A percentile compares a stretch with the other conserved stretches of the same genome.
phyloP scores from a whole-genome alignment of 2,797 vertebrate genomes.

The Catharus ustulatus region DNA sequence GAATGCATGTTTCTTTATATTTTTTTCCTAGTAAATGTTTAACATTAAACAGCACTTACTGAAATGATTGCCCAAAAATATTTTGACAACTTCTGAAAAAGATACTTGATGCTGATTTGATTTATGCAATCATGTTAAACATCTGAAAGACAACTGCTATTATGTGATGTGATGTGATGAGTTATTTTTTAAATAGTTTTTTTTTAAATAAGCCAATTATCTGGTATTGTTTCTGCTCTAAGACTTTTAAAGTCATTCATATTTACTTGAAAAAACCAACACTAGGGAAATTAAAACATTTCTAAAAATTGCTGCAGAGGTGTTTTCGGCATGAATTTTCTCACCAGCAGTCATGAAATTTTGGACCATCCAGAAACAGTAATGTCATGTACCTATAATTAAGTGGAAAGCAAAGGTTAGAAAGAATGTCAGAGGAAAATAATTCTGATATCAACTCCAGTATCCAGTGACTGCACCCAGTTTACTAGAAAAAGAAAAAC shows the following conservation, averaged over 20 bases:
- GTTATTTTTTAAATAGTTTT: background rate
- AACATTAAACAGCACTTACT: background rate
- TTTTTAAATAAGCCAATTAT: background rate
- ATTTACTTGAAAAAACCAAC: background rate
- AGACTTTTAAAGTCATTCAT: background rate
- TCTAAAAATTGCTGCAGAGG: background rate
- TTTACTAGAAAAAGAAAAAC: background rate
- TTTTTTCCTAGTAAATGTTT: background rate
- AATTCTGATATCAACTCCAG: background rate
- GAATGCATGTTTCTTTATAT: background rate
- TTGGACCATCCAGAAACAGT: background rate
- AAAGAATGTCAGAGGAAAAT: background rate
- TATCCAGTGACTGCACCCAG: background rate
- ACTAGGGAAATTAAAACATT: background rate
- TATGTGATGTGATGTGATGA: background rate
- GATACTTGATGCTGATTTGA: background rate
- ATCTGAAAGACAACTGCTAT: background rate
- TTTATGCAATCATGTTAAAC: background rate
- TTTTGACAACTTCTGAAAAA: background rate
- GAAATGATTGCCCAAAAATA: background rate
- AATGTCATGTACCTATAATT: background rate
- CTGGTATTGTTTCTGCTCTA: background rate
- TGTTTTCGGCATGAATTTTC: background rate
- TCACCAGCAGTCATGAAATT: background rate
- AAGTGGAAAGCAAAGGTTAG: background rate